Evolutionary conservation across 2,113 vertebrate species (phyloP).

Genomic region (Xiphophorus couchianus): DNA sequence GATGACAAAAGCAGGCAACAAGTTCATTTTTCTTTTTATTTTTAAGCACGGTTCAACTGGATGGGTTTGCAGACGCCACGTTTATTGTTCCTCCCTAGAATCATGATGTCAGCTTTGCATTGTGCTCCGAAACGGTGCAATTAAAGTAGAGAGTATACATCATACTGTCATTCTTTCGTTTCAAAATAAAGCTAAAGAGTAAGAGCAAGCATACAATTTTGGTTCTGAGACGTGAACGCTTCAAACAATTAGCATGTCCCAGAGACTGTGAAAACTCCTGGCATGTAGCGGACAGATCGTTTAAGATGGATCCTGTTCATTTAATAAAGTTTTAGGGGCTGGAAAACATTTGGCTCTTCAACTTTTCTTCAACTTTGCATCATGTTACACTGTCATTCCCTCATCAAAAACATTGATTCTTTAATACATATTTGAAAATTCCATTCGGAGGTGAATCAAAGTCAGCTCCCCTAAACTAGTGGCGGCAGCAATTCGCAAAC

Average conservation of each 20-base stretch:
- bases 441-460: too few species aligned
- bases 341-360: neutral
- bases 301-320: neutral
- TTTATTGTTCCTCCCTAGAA: neutral
- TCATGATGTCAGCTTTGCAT: neutral
- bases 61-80: neutral
- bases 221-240: neutral
- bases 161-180: neutral
- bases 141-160: neutral
- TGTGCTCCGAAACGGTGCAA: neutral
- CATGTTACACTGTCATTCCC: too few species aligned
- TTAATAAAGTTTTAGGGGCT: neutral
- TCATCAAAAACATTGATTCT: too few species aligned
- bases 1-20: neutral
- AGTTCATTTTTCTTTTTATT: neutral
- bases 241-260: neutral
- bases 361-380: too few species aligned
- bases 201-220: neutral
- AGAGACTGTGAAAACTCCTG: neutral
- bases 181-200: neutral
- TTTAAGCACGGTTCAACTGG: neutral
- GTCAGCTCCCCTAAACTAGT: too few species aligned
- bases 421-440: too few species aligned
- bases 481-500: too few species aligned
- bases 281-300: neutral